Conservation (phyloP, 2,888 invertebrate species). For the Apamea epomidion region DNA sequence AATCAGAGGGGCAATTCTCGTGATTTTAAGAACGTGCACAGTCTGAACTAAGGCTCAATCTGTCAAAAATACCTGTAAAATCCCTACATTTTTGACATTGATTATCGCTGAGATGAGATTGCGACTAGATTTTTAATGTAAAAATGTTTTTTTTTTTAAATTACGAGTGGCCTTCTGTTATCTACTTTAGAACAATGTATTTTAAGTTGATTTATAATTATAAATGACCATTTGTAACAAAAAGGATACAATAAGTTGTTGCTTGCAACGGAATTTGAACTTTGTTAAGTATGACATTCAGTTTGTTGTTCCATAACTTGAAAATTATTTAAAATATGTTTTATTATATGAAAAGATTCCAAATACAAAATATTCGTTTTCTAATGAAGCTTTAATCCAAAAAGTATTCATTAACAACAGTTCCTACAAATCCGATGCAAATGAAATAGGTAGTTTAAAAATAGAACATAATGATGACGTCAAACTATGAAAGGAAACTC, state of each 20-base stretch:
- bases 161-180: neutral
- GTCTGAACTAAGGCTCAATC: neutral
- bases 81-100: neutral
- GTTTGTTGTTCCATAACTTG: neutral
- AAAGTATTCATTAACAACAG: constrained; percentile 12
- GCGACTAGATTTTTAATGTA: neutral
- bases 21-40: neutral
- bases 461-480: constrained; percentile 34
- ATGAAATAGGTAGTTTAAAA: neutral
- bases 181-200: neutral
- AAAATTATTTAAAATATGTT: neutral
- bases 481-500: constrained; percentile 22
- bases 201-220: neutral
- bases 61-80: neutral
- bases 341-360: neutral
- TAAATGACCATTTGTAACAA: neutral
- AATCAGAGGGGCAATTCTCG: neutral
- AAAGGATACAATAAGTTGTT: neutral
- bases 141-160: no score
- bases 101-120: neutral
- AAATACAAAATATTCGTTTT: neutral
- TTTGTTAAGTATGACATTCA: neutral
- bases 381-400: neutral
- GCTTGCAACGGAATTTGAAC: neutral
- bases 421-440: neutral